Evolutionary conservation across 2,888 invertebrate species (phyloP), one percentile per base, ranked within the genome.

Genomic region (Rotaria magnacalcarata): DNA sequence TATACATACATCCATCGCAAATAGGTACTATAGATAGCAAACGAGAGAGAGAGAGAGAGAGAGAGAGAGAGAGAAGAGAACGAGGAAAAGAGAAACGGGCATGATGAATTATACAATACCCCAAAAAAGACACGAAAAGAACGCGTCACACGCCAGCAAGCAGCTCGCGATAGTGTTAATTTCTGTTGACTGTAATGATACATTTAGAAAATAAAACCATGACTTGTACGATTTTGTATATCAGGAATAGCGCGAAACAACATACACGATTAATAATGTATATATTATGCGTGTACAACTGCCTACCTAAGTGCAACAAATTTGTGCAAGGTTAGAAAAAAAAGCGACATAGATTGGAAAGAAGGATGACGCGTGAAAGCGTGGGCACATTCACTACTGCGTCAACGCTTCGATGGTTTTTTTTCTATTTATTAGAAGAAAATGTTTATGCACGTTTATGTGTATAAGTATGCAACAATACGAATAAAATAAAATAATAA

Each of bases 91-190:
- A 3, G 24, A 56, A 24, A 56, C 2, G 24, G 56, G 24, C 21
- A 67, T 19, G 67, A 19, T 34, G 34, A 67, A 14, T 67, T 67
- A 41, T 67, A 41, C 67, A 34, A 34, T 67, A 67, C 34, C 19
- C 34, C 24, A 56, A 56, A 56, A 67, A 67, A 67, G 16, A 16
- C 34, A 67, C 34, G 67, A 67, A 34, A 24, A 67, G 67, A 19
- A 67, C 67, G 67, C 67, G 67, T 67, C 67, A 67, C 67, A 67
- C 67, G 67, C 19, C 67, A 67, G 67, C 67, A 67, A 67, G 7
- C 67, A 67, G 34, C 67, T 34, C 16, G 34, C 34, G 67, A 41
- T 67, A 41, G 16, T 67, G 16, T 19, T 67, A 19, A 67, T 67
- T 67, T 67, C 16, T 67, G 34, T 41, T 67, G 67, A 34, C 67